Base-by-base conservation (phyloP, 1,140 invertebrate species). In the Pseudoatta argentina region DNA sequence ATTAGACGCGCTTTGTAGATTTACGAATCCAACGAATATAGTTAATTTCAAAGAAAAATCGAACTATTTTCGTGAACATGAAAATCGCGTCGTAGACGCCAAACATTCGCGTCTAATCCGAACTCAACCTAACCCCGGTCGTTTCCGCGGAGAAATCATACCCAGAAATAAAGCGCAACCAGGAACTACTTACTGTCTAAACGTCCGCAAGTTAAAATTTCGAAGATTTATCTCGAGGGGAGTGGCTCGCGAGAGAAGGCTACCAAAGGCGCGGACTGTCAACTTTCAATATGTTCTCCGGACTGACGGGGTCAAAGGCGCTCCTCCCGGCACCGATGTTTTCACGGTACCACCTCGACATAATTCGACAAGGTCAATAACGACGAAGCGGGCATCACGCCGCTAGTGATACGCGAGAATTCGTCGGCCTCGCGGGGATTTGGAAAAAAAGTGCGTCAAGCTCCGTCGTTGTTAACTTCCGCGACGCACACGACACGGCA, bases 311-410 rank as follows among this genome's bases (percentile, higher is more conserved):
- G 21, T 24, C 55, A 30, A 59, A 16, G 72, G 55, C 21, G 53
- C 71, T 57, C 51, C 34, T 73, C 51, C n/a, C 64, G 64, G 34
- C 64, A 8, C 72, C 39, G 66, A 51, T 14, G 1, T 59, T 39
- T 24, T 61, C 72, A 75, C 72, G 72, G 10, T 39, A n/a, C 27
- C 30, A n/a, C 27, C 30, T 39, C 72, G 72, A 14, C 72, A 75
- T 75, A 75, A 61, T 75, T 39, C 71, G 30, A 57, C 30, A 16
- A 39, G 72, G 21, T 75, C 55, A 75, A 75, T 75, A 59, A 75
- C 30, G 61, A 34, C 4, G 30, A 34, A 16, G 24, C 12, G 34
- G 48, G 7, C 16, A 53, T 14, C 48, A 64, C 16, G 24, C 24
- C 18, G 10, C 10, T 44, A 1, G 0, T n/a, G 30, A 6, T 55